Percentiles rank a stretch among this genome's conserved stretches.
These are phyloP conservation scores for Trichopoda pennipes DNA, from an alignment of 2,888 invertebrate species.

Conservation along the genomic window DNA sequence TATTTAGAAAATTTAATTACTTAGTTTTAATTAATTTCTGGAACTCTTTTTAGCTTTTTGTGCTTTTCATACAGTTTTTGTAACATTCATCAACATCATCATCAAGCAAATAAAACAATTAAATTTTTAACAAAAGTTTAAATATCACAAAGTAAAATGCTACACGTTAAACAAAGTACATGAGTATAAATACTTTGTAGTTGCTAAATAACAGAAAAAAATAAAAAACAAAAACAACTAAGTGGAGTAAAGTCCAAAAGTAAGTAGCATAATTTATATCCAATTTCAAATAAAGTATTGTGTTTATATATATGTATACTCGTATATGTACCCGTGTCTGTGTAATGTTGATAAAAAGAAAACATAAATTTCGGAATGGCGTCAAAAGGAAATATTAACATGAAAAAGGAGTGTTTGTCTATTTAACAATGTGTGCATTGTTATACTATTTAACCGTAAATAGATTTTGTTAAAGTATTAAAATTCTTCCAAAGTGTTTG, in stretches of 20 bases:
- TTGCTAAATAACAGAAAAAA: neutral
- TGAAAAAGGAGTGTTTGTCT: conserved; percentile 41
- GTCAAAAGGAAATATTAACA: conserved; percentile 49
- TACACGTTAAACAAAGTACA: no score
- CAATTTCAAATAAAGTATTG: neutral
- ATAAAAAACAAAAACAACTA: neutral
- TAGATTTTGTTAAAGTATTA: neutral
- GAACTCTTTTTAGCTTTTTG: neutral
- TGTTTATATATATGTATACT: neutral
- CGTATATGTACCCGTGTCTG: neutral
- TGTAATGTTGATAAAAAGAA: conserved; percentile 22
- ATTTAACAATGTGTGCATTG: conserved; percentile 10
- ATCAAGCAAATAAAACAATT: conserved; percentile 16
- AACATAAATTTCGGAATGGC: conserved; percentile 35
- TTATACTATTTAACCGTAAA: neutral
- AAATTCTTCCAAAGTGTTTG: neutral
- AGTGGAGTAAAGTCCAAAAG: conserved; percentile 9
- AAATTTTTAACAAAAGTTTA: conserved; percentile 2
- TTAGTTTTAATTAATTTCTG: conserved; percentile 24
- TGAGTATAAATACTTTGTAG: neutral
- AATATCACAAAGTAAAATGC: neutral
- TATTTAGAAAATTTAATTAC: conserved; percentile 37
- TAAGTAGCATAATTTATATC: neutral
- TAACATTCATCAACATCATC: conserved; percentile 20
- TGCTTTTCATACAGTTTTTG: neutral